Percentiles rank a stretch among this genome's conserved stretches.
These are phyloP conservation scores for Morpho achilles DNA, from an alignment of 2,888 invertebrate genomes.

Conservation along the genomic window DNA sequence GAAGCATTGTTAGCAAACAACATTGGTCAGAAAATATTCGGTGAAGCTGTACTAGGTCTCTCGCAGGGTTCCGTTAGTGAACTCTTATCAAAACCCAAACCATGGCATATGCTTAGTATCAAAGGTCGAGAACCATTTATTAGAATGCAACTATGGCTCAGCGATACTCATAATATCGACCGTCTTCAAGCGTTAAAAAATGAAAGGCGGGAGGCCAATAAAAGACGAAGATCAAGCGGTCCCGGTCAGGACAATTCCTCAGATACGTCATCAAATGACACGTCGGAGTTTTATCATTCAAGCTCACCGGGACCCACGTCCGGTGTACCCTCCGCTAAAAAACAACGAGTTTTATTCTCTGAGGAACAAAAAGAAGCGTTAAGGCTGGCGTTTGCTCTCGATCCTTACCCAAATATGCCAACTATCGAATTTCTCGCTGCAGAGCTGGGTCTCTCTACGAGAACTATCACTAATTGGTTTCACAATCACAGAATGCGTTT, in stretches of 20 bases:
- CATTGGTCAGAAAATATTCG: conserved; percentile 98
- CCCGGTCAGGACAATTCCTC: conserved; percentile 92
- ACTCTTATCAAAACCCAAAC: conserved; percentile 97
- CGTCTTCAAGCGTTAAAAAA: conserved; percentile 94
- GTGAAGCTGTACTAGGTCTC: conserved; percentile 97
- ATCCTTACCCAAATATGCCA: conserved; percentile 97
- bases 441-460: conserved; percentile 93
- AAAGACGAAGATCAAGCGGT: conserved; percentile 90
- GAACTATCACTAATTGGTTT: conserved; percentile 99
- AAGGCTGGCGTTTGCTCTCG: conserved; percentile 94
- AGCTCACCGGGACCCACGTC: conserved; percentile 87
- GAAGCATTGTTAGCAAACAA: conserved; percentile 97
- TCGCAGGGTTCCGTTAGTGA: conserved; percentile 99
- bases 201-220: conserved; percentile 94
- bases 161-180: conserved; percentile 96
- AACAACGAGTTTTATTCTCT: conserved; percentile 97
- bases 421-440: conserved; percentile 97
- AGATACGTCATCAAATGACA: conserved; percentile 92
- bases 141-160: conserved; percentile 97
- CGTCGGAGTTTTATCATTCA: conserved; percentile 92
- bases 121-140: conserved; percentile 98
- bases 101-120: conserved; percentile 99
- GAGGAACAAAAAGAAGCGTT: conserved; percentile 99
- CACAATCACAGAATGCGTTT: conserved; percentile 99
- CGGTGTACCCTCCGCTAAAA: conserved; percentile 92